Conservation (phyloP, 2,797 vertebrate species). For the Lates japonicus region DNA sequence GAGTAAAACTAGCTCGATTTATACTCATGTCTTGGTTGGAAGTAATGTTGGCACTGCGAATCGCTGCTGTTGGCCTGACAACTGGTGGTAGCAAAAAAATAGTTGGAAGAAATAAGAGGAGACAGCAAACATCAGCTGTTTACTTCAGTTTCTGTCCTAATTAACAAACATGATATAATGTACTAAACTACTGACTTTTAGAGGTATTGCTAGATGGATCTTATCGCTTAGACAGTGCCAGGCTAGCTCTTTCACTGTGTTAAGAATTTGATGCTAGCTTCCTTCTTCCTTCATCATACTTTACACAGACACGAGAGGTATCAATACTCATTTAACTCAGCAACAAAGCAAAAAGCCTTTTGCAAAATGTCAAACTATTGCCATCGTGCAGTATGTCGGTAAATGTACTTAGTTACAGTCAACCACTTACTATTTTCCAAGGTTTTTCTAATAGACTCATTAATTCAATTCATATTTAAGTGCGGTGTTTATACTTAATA, state of each 20-base stretch:
- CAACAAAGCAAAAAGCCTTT: neutral
- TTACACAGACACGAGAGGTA: neutral
- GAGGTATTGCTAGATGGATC: neutral
- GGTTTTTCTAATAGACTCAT: neutral
- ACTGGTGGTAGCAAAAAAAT: neutral
- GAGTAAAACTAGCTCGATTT: no score
- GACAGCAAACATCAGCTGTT: neutral
- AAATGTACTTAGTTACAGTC: neutral
- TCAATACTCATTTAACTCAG: neutral
- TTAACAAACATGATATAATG: no score
- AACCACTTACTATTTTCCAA: neutral
- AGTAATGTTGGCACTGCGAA: neutral
- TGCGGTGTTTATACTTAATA: neutral
- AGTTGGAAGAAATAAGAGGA: neutral
- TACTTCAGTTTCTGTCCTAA: neutral
- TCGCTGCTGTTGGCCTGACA: neutral
- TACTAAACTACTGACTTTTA: neutral
- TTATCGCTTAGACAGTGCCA: neutral
- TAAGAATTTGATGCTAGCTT: no score
- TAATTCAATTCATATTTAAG: neutral
- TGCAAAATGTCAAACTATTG: neutral
- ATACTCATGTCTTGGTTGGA: neutral
- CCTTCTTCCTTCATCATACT: no score
- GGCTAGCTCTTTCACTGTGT: neutral
- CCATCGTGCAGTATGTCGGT: neutral